A percentile compares a stretch with the other conserved stretches of the same genome.
Evolutionary conservation across 2,113 vertebrate species (phyloP).

Genomic region (Setophaga coronata): DNA sequence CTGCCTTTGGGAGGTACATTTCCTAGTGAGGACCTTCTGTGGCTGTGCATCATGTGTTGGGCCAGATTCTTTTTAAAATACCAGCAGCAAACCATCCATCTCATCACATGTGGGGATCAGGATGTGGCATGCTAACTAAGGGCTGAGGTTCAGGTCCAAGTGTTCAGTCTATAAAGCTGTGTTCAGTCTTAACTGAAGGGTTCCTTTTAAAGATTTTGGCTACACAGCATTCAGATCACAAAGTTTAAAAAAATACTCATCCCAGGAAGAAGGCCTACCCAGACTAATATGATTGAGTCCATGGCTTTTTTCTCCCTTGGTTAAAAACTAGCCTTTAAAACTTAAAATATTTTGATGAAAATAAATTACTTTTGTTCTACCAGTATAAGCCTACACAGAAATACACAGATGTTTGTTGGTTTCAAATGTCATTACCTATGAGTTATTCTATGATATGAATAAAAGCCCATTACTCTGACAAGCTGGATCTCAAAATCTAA

Average conservation of each 20-base stretch:
- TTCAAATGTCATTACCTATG: background rate
- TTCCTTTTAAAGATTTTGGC: background rate
- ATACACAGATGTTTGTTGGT: background rate
- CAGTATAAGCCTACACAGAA: background rate
- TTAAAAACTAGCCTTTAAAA: background rate
- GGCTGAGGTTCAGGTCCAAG: background rate
- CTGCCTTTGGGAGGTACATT: background rate
- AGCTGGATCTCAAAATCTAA: background rate
- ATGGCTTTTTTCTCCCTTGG: background rate
- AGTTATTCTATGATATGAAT: background rate
- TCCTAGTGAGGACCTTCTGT: background rate
- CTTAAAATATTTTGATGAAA: background rate
- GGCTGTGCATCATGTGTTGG: background rate
- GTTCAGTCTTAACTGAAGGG: background rate
- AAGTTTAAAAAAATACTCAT: background rate
- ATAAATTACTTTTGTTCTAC: background rate
- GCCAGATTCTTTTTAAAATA: background rate
- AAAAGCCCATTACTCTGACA: background rate
- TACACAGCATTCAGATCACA: background rate
- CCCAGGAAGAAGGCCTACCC: background rate
- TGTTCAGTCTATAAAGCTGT: background rate
- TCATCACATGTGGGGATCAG: background rate
- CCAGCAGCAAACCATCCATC: background rate
- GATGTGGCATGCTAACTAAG: background rate
- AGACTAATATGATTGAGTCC: background rate